Conservation (phyloP, 2,888 invertebrate genomes). For the Venusia cambrica region DNA sequence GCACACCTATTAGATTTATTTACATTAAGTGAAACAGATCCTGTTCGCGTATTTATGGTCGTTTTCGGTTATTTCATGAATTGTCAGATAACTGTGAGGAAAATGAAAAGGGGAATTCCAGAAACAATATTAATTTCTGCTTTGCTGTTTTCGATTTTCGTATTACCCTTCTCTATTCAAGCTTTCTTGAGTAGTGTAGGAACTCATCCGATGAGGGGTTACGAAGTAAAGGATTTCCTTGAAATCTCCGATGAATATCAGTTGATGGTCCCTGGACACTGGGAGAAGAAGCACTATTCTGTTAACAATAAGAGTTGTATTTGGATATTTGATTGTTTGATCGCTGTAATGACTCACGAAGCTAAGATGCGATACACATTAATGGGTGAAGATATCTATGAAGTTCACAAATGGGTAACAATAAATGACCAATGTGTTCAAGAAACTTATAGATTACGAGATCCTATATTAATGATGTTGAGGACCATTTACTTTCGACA, state of each 20-base stretch:
- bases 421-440: slow-evolving; percentile 31
- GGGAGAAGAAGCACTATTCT: neutral
- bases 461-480: slow-evolving; percentile 24
- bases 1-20: slow-evolving; percentile 33
- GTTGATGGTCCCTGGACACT: slow-evolving; percentile 19
- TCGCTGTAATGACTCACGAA: slow-evolving; percentile 20
- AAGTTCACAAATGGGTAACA: slow-evolving; percentile 29
- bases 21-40: slow-evolving; percentile 23
- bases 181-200: slow-evolving; percentile 36
- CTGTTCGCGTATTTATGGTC: slow-evolving; percentile 31
- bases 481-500: slow-evolving; percentile 39
- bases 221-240: slow-evolving; percentile 27
- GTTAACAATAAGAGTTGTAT: slow-evolving; percentile 25
- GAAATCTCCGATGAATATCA: slow-evolving; percentile 26
- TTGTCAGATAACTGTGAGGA: slow-evolving; percentile 27
- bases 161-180: slow-evolving; percentile 39
- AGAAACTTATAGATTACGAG: slow-evolving; percentile 30
- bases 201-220: slow-evolving; percentile 34
- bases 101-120: slow-evolving; percentile 27
- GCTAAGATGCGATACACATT: slow-evolving; percentile 33
- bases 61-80: slow-evolving; percentile 43
- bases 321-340: slow-evolving; percentile 34
- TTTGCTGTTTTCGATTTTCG: slow-evolving; percentile 37
- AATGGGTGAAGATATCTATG: slow-evolving; percentile 24
- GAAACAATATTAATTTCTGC: slow-evolving; percentile 31